These are phyloP conservation scores for Hydrotaea cyrtoneurina DNA, from an alignment of 2,888 invertebrate species.

Conservation along the genomic window DNA sequence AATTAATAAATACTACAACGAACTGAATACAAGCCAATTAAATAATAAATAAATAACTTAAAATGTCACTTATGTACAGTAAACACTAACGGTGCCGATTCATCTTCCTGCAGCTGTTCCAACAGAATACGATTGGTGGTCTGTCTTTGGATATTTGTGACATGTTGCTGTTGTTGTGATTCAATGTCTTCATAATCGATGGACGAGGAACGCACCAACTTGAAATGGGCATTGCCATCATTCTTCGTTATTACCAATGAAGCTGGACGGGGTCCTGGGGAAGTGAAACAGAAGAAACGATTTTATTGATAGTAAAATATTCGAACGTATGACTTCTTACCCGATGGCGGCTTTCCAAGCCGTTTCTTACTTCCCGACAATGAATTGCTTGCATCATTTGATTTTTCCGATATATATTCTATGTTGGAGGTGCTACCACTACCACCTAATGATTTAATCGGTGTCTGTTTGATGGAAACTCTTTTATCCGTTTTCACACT, in stretches of 20 bases:
- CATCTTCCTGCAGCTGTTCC: conserved; percentile 78
- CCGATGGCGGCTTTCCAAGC: conserved; percentile 75
- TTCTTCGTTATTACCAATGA: conserved; percentile 79
- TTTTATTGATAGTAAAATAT: conserved; percentile 15
- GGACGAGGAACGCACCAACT: conserved; percentile 79
- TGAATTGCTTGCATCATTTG: conserved; percentile 48
- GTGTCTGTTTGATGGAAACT: conserved; percentile 78
- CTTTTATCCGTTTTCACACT: conserved; percentile 78
- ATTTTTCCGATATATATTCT: conserved; percentile 78
- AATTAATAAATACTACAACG: conserved; percentile 24
- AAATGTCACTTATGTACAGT: conserved; percentile 76
- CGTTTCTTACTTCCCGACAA: conserved; percentile 63
- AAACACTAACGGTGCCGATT: conserved; percentile 79
- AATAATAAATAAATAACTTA: conserved; percentile 31
- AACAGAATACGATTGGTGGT: conserved; percentile 62
- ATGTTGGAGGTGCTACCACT: conserved; percentile 74
- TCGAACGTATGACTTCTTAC: conserved; percentile 66
- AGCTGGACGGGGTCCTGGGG: conserved; percentile 78
- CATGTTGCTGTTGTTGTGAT: conserved; percentile 75
- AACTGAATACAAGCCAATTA: background rate
- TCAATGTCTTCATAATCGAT: conserved; percentile 80
- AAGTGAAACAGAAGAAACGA: no score
- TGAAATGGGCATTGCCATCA: conserved; percentile 78
- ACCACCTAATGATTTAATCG: conserved; percentile 24
- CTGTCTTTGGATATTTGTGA: conserved; percentile 70